These are phyloP conservation scores for Anomalospiza imberbis DNA, from an alignment of 2,797 vertebrate species.

Conservation along the genomic window DNA sequence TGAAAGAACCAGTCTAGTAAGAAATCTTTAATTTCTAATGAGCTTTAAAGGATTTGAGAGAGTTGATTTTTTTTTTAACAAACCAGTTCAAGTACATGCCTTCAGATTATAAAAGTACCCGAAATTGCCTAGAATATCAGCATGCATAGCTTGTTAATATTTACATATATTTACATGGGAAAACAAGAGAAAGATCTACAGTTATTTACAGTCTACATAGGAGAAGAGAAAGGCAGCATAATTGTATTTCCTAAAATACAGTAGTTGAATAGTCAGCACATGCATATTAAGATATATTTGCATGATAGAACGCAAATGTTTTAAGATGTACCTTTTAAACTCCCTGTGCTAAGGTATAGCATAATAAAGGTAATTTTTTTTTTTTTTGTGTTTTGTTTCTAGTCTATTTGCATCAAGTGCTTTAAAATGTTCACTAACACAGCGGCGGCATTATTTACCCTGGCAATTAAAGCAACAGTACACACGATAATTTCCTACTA, in stretches of 20 bases:
- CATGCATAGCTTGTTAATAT: slow-evolving; percentile 95
- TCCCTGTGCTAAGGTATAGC: slow-evolving; percentile 82
- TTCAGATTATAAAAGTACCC: slow-evolving; percentile 98
- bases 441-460: slow-evolving; percentile 80
- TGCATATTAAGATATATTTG: slow-evolving; percentile 88
- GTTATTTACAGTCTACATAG: slow-evolving; percentile 88
- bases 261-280: slow-evolving; percentile 84
- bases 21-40: slow-evolving; percentile 81
- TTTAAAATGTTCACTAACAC: slow-evolving; percentile 88
- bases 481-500: slow-evolving; percentile 82
- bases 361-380: slow-evolving; percentile 74
- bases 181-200: slow-evolving; percentile 81
- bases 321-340: slow-evolving; percentile 72
- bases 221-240: slow-evolving; percentile 84
- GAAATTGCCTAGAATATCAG: slow-evolving; percentile 92
- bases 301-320: slow-evolving; percentile 77
- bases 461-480: slow-evolving; percentile 89
- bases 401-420: slow-evolving; percentile 84
- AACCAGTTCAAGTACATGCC: slow-evolving; percentile 88
- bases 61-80: slow-evolving; percentile 77
- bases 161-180: slow-evolving; percentile 95
- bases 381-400: slow-evolving; percentile 72
- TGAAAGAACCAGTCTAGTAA: slow-evolving; percentile 70
- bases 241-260: slow-evolving; percentile 83
- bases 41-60: slow-evolving; percentile 74